Evolutionary conservation across 35 echinoderm and acorn worm species (phyloP).

Genomic region (Hemicentrotus pulcherrimus): DNA sequence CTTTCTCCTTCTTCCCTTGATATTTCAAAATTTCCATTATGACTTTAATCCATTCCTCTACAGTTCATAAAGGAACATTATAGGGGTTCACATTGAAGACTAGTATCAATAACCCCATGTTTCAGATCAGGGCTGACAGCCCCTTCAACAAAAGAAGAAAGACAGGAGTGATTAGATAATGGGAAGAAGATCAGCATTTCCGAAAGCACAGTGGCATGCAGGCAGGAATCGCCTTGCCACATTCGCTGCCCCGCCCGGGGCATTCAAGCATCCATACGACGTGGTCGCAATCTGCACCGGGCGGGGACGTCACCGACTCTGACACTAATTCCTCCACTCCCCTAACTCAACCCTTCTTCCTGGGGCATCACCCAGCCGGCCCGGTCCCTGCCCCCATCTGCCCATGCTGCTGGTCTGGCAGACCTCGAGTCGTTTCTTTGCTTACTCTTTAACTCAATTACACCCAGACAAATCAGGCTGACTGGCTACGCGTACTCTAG

Average conservation of each 20-base stretch:
- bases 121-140: not conserved
- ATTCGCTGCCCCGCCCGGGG: not conserved
- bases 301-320: not conserved
- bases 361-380: not conserved
- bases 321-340: conserved; percentile 32
- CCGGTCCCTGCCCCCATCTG: not conserved
- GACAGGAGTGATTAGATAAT: not conserved
- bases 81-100: not conserved
- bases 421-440: not conserved
- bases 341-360: not conserved
- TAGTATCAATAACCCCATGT: not conserved
- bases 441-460: conserved; percentile 12
- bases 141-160: not conserved
- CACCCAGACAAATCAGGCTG: not conserved
- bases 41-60: not conserved
- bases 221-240: not conserved
- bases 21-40: not conserved
- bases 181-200: not conserved
- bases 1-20: not conserved
- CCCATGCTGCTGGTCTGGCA: not conserved
- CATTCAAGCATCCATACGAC: not conserved
- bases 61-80: not conserved
- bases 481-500: not conserved
- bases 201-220: not conserved
- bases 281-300: not conserved